Conservation (phyloP, 2,113 vertebrate genomes). For the Coreoperca whiteheadi region DNA sequence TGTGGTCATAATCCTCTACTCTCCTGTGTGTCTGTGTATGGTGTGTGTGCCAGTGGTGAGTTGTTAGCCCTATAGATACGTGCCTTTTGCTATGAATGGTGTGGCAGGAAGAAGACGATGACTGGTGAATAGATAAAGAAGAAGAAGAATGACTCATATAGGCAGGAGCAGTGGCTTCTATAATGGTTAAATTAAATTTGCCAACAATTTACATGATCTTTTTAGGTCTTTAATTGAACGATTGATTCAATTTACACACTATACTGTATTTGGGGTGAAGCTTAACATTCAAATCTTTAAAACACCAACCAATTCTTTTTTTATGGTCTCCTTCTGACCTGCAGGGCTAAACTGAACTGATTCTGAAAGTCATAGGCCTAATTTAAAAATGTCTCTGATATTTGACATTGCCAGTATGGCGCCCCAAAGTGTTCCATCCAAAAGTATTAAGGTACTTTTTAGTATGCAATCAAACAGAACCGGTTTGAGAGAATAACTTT, state of each 20-base stretch:
- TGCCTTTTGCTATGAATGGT: constrained; percentile 28
- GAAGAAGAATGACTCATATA: not conserved
- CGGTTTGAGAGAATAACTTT: no score
- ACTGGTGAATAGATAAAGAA: constrained; percentile 1
- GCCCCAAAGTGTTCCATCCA: not conserved
- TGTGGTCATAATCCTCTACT: constrained; percentile 64
- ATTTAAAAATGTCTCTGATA: not conserved
- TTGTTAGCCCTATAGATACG: constrained; percentile 27
- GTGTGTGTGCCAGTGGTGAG: constrained; percentile 24
- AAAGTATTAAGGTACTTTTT: no score
- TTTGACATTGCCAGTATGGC: not conserved
- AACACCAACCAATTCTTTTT: constrained; percentile 13
- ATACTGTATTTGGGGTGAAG: not conserved
- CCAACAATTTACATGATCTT: not conserved
- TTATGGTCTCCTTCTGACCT: not conserved
- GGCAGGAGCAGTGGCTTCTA: not conserved
- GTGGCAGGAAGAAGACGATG: constrained; percentile 8
- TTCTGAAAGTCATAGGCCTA: not conserved
- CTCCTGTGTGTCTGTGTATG: constrained; percentile 32
- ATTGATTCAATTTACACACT: not conserved
- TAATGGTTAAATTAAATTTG: not conserved
- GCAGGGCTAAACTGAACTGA: constrained; percentile 15
- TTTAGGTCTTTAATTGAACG: not conserved
- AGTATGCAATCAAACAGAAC: no score
- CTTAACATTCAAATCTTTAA: not conserved